Percentiles rank a stretch among this genome's conserved stretches.
Conservation (phyloP, 1,140 invertebrate species). For the Anadara kagoshimensis region DNA sequence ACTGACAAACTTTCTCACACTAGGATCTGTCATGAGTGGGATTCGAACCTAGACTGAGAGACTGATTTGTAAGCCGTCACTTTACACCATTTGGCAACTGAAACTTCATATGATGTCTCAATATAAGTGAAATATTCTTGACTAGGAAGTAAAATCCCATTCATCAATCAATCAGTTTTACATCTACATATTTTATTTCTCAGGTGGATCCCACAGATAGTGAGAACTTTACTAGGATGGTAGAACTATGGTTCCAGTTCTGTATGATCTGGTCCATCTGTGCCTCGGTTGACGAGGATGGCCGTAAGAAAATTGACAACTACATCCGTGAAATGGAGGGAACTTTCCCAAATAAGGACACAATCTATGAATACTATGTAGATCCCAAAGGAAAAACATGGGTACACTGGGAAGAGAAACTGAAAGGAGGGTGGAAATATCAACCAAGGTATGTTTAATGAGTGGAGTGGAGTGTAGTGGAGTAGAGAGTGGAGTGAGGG, state of each 20-base stretch:
- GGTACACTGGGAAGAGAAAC: conserved; percentile 85
- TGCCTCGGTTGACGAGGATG: conserved; percentile 84
- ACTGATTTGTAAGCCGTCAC: too few relatives aligned
- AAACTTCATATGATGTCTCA: too few relatives aligned
- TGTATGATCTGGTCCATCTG: conserved; percentile 88
- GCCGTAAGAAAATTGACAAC: conserved; percentile 86
- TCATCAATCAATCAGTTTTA: too few relatives aligned
- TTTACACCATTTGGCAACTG: too few relatives aligned
- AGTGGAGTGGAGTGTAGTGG: background rate
- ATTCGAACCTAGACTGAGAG: too few relatives aligned
- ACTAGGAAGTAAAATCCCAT: too few relatives aligned
- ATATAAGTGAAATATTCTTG: too few relatives aligned
- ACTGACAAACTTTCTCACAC: too few relatives aligned
- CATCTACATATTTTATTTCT: background rate
- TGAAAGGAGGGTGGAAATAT: conserved; percentile 82
- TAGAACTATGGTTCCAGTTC: conserved; percentile 87
- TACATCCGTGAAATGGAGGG: conserved; percentile 88
- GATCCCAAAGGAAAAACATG: conserved; percentile 82
- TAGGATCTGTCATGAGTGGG: too few relatives aligned
- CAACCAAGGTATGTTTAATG: conserved; percentile 77
- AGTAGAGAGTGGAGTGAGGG: background rate
- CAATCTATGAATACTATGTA: conserved; percentile 90
- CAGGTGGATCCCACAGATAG: conserved; percentile 67
- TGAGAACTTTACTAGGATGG: conserved; percentile 75
- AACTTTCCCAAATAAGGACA: conserved; percentile 88